Evolutionary conservation across 2,113 vertebrate species (phyloP), one percentile per base, ranked within the genome.

Genomic region (Ceyx cyanopectus): DNA sequence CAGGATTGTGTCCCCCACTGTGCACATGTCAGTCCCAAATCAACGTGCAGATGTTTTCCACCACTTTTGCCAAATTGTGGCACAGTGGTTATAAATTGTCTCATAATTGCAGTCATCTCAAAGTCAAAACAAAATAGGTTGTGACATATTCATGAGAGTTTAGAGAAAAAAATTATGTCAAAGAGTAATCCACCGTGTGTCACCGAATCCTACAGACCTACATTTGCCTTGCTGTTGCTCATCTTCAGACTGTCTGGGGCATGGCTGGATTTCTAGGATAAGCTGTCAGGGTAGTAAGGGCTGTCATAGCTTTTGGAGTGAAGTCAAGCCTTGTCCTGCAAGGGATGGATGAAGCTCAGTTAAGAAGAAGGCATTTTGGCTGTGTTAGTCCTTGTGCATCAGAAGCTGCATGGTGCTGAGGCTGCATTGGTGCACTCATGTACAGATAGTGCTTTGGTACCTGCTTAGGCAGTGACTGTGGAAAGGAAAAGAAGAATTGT

Each of bases 401-500:
- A 85, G 21, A 90, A 37, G 58, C 53, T 57, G 34, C 12, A 0
- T 0, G 0, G 51, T 95, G 80, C 56, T 63, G 83, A 43, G 46
- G 48, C 66, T 86, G n/a, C 62, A 6, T 57, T 61, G 0, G 0
- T 43, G 18, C 19, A 5, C 16, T 1, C 2, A 6, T 75, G 22
- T 74, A 3, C 10, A 2, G 45, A 2, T 8, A 29, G 13, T 48
- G 9, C 58, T 92, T 45, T 3, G 7, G 9, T 23, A 70, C 7
- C 16, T 72, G 21, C 1, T 0, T 43, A 29, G 1, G n/a, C 50
- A 73, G 23, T 23, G 61, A 17, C 62, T 43, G 12, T 34, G 37
- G 40, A 68, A 70, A 75, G 58, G 62, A 77, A 48, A 51, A 74
- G 41, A 21, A 68, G 66, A 69, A 53, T 9, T 45, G 34, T 24